Percentiles rank a stretch among this genome's conserved stretches.
These are phyloP conservation scores for Poecilus cupreus DNA, from an alignment of 2,888 invertebrate genomes.

Conservation along the genomic window DNA sequence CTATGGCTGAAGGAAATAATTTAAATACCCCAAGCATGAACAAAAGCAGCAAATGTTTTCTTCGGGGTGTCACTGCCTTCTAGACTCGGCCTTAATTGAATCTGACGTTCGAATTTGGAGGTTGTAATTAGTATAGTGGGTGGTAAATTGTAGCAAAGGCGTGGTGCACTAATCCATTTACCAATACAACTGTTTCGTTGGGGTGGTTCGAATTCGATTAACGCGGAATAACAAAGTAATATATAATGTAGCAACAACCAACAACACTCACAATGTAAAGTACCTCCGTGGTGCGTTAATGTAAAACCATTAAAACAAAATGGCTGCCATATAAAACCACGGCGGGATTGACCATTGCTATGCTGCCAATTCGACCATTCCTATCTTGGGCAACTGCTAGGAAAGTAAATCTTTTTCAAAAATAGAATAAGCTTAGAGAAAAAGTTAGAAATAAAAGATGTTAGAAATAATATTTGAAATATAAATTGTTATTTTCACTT, in stretches of 20 bases:
- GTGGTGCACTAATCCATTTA: conserved; percentile 25
- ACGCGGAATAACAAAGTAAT: conserved; percentile 34
- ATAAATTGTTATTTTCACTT: no score
- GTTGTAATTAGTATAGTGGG: conserved; percentile 13
- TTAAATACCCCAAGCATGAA: no score
- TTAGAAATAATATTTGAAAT: no score
- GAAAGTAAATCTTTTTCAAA: no score
- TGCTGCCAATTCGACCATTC: not conserved
- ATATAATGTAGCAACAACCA: conserved; percentile 36
- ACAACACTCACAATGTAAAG: not conserved
- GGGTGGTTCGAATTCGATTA: conserved; percentile 4
- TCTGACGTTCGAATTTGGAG: not conserved
- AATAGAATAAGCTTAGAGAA: no score
- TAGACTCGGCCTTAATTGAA: not conserved
- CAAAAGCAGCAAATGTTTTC: no score
- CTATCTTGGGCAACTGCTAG: not conserved
- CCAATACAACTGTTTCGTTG: conserved; percentile 21
- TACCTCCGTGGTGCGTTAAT: conserved; percentile 46
- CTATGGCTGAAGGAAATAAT: no score
- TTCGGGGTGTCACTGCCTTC: no score
- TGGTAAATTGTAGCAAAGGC: conserved; percentile 10
- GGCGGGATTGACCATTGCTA: not conserved
- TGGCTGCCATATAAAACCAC: conserved; percentile 36
- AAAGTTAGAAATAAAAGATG: no score
- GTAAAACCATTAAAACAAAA: conserved; percentile 54